Conservation (phyloP, 2,797 vertebrate genomes). For the Pantherophis vulpinus region DNA sequence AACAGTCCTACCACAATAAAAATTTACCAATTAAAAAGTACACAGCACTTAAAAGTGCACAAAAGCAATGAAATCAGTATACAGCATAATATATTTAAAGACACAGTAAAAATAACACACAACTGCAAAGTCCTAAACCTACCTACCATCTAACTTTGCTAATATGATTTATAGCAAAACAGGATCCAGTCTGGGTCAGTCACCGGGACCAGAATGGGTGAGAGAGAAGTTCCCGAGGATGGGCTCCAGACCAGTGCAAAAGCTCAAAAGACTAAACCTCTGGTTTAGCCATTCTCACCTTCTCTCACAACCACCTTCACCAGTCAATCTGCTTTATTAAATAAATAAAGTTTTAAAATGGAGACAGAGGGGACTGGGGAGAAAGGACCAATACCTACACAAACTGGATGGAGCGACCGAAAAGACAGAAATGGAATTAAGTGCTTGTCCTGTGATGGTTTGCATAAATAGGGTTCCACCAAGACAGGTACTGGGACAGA, state of each 20-base stretch:
- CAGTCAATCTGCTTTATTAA: background rate
- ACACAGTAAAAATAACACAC: background rate
- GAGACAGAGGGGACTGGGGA: background rate
- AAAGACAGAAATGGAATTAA: background rate
- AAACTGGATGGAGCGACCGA: background rate
- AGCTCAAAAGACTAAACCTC: background rate
- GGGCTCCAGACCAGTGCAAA: background rate
- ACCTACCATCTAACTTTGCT: background rate
- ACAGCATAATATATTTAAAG: background rate
- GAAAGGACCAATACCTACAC: background rate
- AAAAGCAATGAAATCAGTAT: background rate
- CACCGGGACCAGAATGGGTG: background rate
- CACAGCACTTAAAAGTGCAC: background rate
- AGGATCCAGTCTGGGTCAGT: background rate
- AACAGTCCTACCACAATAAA: background rate
- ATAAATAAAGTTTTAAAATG: background rate
- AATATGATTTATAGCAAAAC: background rate
- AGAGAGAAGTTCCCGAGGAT: background rate
- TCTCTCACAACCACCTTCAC: background rate
- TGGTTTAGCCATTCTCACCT: background rate
- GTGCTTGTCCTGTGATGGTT: background rate
- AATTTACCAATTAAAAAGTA: background rate
- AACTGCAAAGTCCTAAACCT: background rate
- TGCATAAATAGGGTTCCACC: background rate
- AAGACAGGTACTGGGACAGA: background rate